Conservation (phyloP, 64 coral and sea anemone species). For the Trachythela sp. region DNA sequence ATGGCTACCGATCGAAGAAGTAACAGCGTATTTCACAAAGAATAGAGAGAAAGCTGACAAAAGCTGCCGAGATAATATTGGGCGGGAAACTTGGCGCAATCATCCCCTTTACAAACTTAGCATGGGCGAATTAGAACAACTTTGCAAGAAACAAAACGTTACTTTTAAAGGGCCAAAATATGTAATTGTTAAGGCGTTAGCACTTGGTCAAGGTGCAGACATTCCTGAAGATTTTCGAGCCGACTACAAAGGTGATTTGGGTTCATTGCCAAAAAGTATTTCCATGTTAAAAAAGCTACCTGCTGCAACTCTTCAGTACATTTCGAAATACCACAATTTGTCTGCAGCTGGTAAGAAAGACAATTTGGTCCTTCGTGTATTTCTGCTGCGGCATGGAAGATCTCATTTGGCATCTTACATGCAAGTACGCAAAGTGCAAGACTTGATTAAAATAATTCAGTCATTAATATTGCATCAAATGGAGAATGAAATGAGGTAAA, state of each 20-base stretch:
- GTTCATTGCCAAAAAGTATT: slow-evolving; percentile 7
- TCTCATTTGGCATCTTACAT: neutral
- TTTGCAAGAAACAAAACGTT: slow-evolving; percentile 37
- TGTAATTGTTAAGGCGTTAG: slow-evolving; percentile 34
- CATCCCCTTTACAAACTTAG: slow-evolving; percentile 46
- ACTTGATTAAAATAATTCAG: neutral
- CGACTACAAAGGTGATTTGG: neutral
- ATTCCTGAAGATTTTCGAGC: slow-evolving; percentile 4
- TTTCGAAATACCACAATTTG: slow-evolving; percentile 26
- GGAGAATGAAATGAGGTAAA: neutral
- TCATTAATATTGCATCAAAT: slow-evolving; percentile 1
- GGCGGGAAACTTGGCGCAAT: slow-evolving; percentile 47
- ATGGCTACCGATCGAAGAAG: slow-evolving; percentile 53
- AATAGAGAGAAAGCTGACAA: slow-evolving; percentile 16
- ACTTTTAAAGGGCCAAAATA: slow-evolving; percentile 26
- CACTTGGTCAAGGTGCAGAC: slow-evolving; percentile 14
- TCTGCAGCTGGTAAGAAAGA: slow-evolving; percentile 33
- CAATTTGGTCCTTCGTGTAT: slow-evolving; percentile 9
- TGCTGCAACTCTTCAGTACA: slow-evolving; percentile 31
- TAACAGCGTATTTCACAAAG: slow-evolving; percentile 34
- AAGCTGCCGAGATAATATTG: slow-evolving; percentile 23
- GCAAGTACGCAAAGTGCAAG: neutral
- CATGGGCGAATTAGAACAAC: slow-evolving; percentile 25
- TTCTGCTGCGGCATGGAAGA: slow-evolving; percentile 2
- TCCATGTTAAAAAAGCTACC: slow-evolving; percentile 29